Base-by-base conservation (phyloP, 2,888 invertebrate genomes). In the Scaptomyza parva region DNA sequence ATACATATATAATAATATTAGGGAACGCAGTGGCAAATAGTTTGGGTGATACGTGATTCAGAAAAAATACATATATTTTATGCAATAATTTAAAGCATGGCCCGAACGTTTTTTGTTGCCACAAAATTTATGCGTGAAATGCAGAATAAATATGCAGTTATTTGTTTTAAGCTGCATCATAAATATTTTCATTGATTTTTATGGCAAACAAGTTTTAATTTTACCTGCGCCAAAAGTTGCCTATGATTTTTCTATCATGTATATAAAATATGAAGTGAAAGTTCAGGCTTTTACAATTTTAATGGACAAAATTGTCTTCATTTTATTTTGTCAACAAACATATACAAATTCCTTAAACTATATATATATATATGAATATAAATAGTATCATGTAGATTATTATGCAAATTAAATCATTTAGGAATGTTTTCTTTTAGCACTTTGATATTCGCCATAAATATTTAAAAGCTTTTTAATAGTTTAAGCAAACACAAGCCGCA, bases 111-210 rank as follows among this genome's bases (percentile, higher is more conserved):
- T 62, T 62, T 57, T 58, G 40, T 60, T 68, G 57, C 20, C 43
- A 55, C 50, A 55, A 67, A 75, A 70, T 82, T 85, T 66, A 64
- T 82, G 72, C 65, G 51, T 48, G 39, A 78, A 65, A 65, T 57
- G 60, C 35, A 62, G 71, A 69, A 81, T 67, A 85, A 81, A 86
- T 71, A 71, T 70, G 33, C 53, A 43, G 51, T 47, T 77, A 62
- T 73, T 83, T 76, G 58, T 57, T 78, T 80, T 77, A 54, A 28
- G 51, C 52, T 43, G 53, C 45, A 57, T 22, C 71, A 60, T 62
- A 87, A 82, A 87, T 70, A 85, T 87, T 87, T 85, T 78, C 69
- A 82, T 81, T 72, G 82, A 82, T 87, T 82, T 84, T 85, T 78
- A 51, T 64, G 61, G 64, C 62, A 52, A 60, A 68, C 35, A 71